Evolutionary conservation across 2,113 vertebrate genomes (phyloP).

Genomic region (Protobothrops flavoviridis): DNA sequence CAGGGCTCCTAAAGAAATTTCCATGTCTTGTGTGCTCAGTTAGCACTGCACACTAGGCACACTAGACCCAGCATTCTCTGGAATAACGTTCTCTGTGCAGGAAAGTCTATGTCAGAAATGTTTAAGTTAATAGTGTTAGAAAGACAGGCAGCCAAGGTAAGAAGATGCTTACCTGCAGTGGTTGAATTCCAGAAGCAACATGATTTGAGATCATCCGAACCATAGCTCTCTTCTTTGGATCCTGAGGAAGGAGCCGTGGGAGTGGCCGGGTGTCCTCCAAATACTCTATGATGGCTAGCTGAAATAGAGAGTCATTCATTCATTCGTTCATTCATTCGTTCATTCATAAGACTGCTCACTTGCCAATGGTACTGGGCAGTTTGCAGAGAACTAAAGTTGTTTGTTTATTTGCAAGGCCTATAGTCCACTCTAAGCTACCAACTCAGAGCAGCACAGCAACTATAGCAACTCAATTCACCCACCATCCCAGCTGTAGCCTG

Average conservation of each 20-base stretch:
- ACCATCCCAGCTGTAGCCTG: neutral
- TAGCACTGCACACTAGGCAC: neutral
- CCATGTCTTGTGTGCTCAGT: neutral
- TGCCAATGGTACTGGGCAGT: neutral
- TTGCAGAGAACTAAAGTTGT: neutral
- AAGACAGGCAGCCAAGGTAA: neutral
- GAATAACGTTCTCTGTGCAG: neutral
- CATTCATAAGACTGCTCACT: neutral
- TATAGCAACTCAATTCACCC: neutral
- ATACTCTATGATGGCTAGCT: conserved; percentile 96
- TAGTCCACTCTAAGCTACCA: neutral
- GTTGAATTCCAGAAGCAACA: conserved; percentile 90
- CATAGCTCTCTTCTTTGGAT: conserved; percentile 81
- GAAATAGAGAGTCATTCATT: conserved; percentile 33
- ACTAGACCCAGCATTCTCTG: neutral
- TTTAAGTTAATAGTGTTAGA: neutral
- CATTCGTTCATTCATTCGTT: neutral
- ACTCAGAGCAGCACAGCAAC: neutral
- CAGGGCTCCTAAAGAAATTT: neutral
- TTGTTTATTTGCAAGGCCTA: neutral
- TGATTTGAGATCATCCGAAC: conserved; percentile 89
- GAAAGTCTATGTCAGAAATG: neutral
- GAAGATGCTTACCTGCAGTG: conserved; percentile 81
- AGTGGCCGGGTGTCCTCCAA: conserved; percentile 87
- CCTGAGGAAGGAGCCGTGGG: conserved; percentile 82